Base-by-base conservation (phyloP, 2,113 vertebrate species). In the Dasypus novemcinctus region DNA sequence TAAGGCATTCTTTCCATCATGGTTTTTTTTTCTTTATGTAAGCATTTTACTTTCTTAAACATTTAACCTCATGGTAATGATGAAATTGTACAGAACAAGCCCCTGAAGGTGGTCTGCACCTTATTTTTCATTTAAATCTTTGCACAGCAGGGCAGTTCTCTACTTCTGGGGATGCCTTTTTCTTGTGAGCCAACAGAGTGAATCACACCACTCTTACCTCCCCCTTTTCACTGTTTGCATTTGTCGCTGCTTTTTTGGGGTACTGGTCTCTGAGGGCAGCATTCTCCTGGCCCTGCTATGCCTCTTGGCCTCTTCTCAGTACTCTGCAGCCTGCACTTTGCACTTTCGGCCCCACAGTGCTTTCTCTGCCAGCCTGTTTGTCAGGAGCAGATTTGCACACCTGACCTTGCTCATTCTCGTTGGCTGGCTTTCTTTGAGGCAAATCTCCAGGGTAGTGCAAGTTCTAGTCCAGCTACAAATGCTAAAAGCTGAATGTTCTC, bases 361-460 rank as follows among this genome's bases (percentile, higher is more conserved):
- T 54, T 66, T 91, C 46, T 74, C 43, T 52, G 17, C 75, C 68
- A 75, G 95, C 1, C 1, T 20, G 66, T 43, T 59, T 72, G 81
- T 59, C 90, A 38, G 92, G 90, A 41, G 93, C 92, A 63, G 93
- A 71, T 29, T 46, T 21, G 59, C 11, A 3, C 76, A 54, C 82
- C 64, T 82, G 25, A 72, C 66, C 54, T 1, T 12, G 49, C 46
- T 25, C 31, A 1, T 52, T 87, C 68, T 89, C 94, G 63, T 91
- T 71, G 90, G 83, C 90, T 36, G 27, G 82, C 92, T 91, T 49
- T 33, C 79, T 64, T 57, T 54, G 43, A 80, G 90, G 72, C 94
- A 38, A 5, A n/a, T 46, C 3, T 17, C 92, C 87, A 76, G 46
- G 69, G 41, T 23, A 57, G 64, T 20, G 17, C 33, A 41, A 17